These are phyloP conservation scores for Triplophysa rosa DNA, from an alignment of 2,113 vertebrate genomes.

Conservation along the genomic window DNA sequence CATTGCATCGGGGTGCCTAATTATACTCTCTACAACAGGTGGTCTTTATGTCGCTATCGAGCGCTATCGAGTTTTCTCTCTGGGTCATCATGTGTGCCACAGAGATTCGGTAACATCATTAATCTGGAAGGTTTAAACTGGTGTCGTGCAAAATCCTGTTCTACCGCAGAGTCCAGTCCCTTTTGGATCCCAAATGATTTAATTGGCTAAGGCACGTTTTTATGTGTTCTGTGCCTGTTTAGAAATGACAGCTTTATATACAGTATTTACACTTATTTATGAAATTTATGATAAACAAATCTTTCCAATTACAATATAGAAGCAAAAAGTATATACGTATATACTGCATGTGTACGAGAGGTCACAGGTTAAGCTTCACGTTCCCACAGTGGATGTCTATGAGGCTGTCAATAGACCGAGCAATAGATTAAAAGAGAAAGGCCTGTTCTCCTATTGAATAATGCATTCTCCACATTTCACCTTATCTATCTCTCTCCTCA, in stretches of 20 bases:
- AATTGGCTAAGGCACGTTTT: too few species aligned
- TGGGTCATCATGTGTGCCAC: slow-evolving; percentile 19
- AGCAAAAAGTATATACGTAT: background rate
- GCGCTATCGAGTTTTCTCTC: slow-evolving; percentile 19
- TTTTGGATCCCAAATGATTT: too few species aligned
- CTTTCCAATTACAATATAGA: too few species aligned
- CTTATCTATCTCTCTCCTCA: slow-evolving; percentile 43
- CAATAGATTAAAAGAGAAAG: background rate
- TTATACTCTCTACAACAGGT: slow-evolving; percentile 38
- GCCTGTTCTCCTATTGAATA: slow-evolving; percentile 44
- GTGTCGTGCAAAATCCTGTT: background rate
- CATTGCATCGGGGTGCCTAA: slow-evolving; percentile 37
- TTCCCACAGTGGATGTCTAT: background rate
- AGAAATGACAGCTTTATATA: too few species aligned
- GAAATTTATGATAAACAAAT: too few species aligned
- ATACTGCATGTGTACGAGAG: background rate
- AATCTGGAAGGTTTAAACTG: slow-evolving; percentile 13
- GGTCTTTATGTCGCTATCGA: slow-evolving; percentile 32
- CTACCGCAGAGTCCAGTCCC: background rate
- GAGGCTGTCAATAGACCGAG: background rate
- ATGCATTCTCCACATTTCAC: slow-evolving; percentile 46
- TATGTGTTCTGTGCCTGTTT: too few species aligned
- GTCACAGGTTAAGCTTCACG: background rate
- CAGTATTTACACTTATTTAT: too few species aligned
- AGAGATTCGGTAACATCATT: background rate